Percentiles rank a stretch among this genome's conserved stretches.
Conservation (phyloP, 2,888 invertebrate genomes). For the Cancer borealis region DNA sequence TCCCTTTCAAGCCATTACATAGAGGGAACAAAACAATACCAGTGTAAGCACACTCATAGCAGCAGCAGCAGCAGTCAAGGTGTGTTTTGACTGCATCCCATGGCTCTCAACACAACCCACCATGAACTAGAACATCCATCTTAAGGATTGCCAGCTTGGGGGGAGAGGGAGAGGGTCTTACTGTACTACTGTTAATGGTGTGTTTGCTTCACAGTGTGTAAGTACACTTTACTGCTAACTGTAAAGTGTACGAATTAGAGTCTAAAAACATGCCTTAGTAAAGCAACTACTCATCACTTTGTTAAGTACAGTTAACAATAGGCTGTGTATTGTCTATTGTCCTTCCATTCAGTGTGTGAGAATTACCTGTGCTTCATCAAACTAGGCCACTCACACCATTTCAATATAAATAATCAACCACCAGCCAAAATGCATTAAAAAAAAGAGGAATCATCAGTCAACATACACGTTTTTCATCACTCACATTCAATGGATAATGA, state of each 20-base stretch:
- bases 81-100: not conserved
- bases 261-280: conserved; percentile 41
- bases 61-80: not conserved
- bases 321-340: not conserved
- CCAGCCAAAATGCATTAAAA: conserved; percentile 17
- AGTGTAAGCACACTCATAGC: not conserved
- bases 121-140: not conserved
- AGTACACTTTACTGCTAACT: not conserved
- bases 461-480: not conserved
- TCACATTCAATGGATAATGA: not conserved
- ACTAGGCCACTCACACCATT: not conserved
- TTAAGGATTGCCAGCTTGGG: too few relatives aligned
- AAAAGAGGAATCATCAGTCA: not conserved
- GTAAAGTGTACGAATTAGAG: not conserved
- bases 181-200: not conserved
- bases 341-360: not conserved
- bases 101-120: not conserved
- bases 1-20: not conserved
- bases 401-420: not conserved
- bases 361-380: not conserved
- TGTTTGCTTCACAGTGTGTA: not conserved
- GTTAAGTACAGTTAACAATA: not conserved
- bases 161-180: not conserved
- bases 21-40: not conserved
- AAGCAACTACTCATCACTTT: conserved; percentile 27